A percentile compares a stretch with the other conserved stretches of the same genome.
phyloP scores from a whole-genome alignment of 2,113 vertebrate genomes.

The Paradoxurus hermaphroditus region DNA sequence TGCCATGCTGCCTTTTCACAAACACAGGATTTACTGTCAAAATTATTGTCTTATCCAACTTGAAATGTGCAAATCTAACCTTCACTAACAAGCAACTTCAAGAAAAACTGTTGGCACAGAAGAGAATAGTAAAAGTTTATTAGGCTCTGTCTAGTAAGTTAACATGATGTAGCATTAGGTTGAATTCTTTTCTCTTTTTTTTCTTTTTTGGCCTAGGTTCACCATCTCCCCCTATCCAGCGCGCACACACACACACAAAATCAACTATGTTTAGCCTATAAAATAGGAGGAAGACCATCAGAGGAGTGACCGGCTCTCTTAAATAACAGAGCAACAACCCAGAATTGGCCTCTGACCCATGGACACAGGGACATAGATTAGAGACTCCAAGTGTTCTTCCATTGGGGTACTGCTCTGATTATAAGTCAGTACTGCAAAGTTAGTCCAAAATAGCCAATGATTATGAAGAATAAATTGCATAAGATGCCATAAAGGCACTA shows the following conservation, averaged over 20 bases:
- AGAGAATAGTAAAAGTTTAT: slow-evolving; percentile 1
- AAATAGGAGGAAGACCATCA: background rate
- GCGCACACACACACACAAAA: background rate
- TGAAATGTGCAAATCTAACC: slow-evolving; percentile 16
- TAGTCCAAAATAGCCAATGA: background rate
- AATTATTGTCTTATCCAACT: background rate
- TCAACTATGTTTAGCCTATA: background rate
- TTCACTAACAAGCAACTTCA: slow-evolving; percentile 18
- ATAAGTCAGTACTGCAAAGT: background rate
- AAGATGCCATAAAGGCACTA: slow-evolving; percentile 15
- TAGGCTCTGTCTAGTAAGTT: slow-evolving; percentile 2
- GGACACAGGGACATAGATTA: background rate
- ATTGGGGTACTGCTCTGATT: background rate
- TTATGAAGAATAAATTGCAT: background rate
- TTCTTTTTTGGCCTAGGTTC: background rate
- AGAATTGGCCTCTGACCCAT: background rate
- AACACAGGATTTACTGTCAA: slow-evolving; percentile 15
- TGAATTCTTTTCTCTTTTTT: background rate
- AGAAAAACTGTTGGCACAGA: slow-evolving; percentile 3
- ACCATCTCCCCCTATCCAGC: background rate
- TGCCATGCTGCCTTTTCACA: background rate
- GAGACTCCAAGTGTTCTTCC: slow-evolving; percentile 3
- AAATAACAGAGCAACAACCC: slow-evolving; percentile 18
- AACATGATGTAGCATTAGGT: background rate
- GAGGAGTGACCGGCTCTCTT: slow-evolving; percentile 4